Base-by-base conservation (phyloP, 1,140 invertebrate genomes). In the Ceratina australensis region DNA sequence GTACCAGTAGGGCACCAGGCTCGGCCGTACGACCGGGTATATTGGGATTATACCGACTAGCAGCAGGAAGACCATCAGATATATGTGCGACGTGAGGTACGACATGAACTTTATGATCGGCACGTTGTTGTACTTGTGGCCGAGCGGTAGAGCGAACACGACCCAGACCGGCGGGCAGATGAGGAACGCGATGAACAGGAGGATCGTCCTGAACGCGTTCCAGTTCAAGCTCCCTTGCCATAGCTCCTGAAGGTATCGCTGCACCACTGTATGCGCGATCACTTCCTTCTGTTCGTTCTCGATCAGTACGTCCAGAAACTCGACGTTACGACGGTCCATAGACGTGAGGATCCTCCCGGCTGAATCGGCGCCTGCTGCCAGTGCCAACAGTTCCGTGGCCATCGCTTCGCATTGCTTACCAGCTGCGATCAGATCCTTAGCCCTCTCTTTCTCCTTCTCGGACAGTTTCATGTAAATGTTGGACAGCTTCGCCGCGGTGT, bases 61-160 rank as follows among this genome's bases (percentile, higher is more conserved):
- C 67, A 96, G 94, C 81, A 99, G 95, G 80, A 99, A 95, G 63
- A 98, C 92, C 95, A 99, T 99, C 68, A 99, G 95, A 92, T 99
- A 99, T 82, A 99, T 96, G 93, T 99, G 99, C 0, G 99, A 99
- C 1, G 98, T 99, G 66, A 99, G 94, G 92, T 99, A 99, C 16
- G 98, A 98, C 97, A 99, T 99, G 91, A 99, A 99, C 93, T 99
- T 99, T 87, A 99, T 99, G 83, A 99, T 99, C 22, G 99, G 99
- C 86, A 97, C 95, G 93, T 97, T 98, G 93, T 98, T 97, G 92
- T 98, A 99, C 90, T 97, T 97, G 93, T 98, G 98, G 24, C 97
- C 97, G 81, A 99, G 93, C 15, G 98, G 98, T 83, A 99, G 94
- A 50, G 98, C 99, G 90, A 99, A 98, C 15, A 97, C 95, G 68